Evolutionary conservation across 2,797 vertebrate species (phyloP).

Genomic region (Aphelocoma californica): DNA sequence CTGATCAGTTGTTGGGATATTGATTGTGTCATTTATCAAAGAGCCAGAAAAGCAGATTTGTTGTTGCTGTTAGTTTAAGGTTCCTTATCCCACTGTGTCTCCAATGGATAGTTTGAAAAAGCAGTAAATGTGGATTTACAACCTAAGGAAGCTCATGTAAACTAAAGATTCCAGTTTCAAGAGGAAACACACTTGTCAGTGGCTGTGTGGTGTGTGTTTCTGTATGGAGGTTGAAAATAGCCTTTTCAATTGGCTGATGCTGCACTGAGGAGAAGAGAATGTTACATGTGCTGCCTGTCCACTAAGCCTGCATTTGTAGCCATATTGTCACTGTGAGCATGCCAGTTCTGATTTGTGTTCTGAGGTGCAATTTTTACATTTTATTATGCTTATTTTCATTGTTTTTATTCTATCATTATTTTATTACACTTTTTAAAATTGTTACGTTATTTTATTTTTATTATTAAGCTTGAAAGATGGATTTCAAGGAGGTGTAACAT

Average conservation of each 20-base stretch:
- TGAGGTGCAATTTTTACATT: background rate
- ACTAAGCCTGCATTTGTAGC: background rate
- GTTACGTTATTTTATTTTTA: background rate
- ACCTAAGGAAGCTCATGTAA: background rate
- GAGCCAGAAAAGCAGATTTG: slow-evolving; percentile 61
- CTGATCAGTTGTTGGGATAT: slow-evolving; percentile 81
- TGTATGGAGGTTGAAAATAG: background rate
- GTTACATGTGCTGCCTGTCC: background rate
- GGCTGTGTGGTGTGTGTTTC: background rate
- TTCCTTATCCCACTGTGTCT: background rate
- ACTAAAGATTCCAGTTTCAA: background rate
- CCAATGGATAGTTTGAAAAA: background rate
- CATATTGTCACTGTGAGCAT: background rate
- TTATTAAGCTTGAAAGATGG: background rate
- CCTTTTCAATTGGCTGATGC: background rate
- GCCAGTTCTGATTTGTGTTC: background rate
- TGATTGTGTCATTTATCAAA: slow-evolving; percentile 81
- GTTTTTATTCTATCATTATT: background rate
- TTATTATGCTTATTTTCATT: background rate
- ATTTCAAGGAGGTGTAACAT: background rate
- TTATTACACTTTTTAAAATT: background rate
- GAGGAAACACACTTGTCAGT: background rate
- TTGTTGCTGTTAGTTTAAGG: slow-evolving; percentile 67
- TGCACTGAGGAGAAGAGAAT: background rate
- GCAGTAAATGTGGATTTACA: background rate